Evolutionary conservation across 1,140 invertebrate species (phyloP).

Genomic region (Penaeus japonicus): DNA sequence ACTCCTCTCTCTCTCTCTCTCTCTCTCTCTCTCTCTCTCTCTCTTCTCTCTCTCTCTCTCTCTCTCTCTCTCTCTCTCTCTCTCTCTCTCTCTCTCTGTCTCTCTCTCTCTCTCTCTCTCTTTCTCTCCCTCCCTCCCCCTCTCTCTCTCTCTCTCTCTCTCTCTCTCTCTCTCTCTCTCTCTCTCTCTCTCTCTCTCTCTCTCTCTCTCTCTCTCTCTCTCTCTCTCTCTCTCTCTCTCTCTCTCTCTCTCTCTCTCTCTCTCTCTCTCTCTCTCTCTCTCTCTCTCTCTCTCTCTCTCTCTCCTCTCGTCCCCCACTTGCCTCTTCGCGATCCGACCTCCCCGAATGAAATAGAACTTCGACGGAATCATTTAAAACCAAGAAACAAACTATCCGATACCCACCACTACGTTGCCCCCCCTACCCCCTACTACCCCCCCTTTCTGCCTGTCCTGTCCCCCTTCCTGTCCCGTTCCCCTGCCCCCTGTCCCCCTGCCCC

Average conservation of each 20-base stretch:
- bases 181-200: too few species aligned
- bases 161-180: too few species aligned
- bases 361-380: not conserved
- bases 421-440: not conserved
- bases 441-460: not conserved
- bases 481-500: not conserved
- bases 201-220: too few species aligned
- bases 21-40: too few species aligned
- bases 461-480: not conserved
- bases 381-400: not conserved
- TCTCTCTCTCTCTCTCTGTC: too few species aligned
- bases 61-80: too few species aligned
- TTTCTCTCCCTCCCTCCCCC: too few species aligned
- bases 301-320: not conserved
- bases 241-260: not conserved
- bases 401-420: not conserved
- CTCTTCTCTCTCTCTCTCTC: too few species aligned
- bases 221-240: not conserved
- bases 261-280: not conserved
- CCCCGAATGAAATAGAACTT: not conserved
- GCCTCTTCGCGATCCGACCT: not conserved
- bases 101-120: too few species aligned
- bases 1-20: too few species aligned
- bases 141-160: too few species aligned
- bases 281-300: slow-evolving; percentile 1